Evolutionary conservation across 2,797 vertebrate genomes (phyloP), one percentile per base, ranked within the genome.

Genomic region (Coracias cyanogaster): DNA sequence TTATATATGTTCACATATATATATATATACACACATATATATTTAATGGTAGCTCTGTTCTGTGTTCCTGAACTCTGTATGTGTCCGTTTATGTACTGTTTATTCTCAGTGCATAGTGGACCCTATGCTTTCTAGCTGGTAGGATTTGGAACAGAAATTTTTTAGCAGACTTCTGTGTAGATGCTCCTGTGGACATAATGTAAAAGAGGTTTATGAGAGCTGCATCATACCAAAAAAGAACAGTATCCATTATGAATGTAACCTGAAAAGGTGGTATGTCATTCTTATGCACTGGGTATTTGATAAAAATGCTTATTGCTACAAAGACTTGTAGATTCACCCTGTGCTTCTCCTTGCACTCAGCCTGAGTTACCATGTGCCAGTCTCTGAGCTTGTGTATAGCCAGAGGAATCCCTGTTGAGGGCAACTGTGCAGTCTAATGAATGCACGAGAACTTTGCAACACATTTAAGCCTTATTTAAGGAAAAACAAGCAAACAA

Each of bases 371-470:
- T 81, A 31, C 35, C 25, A 11, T 3, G 0, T 21, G n/a, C 16
- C 5, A 7, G 7, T 74, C 12, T 67, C 58, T 55, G 77, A 81
- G 10, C 21, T 74, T 51, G 5, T 2, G 0, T 37, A 4, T 15
- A 60, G 48, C 43, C 33, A 21, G 20, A 18, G 22, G 73, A 70
- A 61, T 58, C 10, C 6, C 5, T 0, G 0, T 3, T 8, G 41
- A 79, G 22, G 48, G 24, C 29, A 25, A 16, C 24, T 58, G 8
- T 61, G 22, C 6, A 55, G 43, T 5, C 31, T 73, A 20, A 64
- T 35, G 21, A 67, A 60, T 7, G 31, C 20, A 48, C 24, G 31
- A 52, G 6, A 48, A 13, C 10, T 70, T 94, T 31, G 14, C 46
- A 29, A 51, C 8, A 33, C 25, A 22, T 35, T 70, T 71, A 65